Evolutionary conservation across 2,888 invertebrate species (phyloP), one percentile per base, ranked within the genome.

Genomic region (Hypsopygia costalis): DNA sequence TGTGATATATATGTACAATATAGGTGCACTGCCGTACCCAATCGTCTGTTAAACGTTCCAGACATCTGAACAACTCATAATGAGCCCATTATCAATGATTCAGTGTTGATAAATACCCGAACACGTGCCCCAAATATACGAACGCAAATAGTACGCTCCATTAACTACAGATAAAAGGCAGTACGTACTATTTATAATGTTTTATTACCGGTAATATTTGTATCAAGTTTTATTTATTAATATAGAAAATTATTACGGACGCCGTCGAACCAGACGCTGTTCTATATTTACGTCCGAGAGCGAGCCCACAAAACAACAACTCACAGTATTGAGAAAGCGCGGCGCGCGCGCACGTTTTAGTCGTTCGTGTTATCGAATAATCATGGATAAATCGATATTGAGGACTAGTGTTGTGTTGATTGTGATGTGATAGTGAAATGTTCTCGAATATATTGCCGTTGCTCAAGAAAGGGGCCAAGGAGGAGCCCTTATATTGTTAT

Each of bases 401-500:
- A 16, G 4, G 16, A 16, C 16, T 3, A 44, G 53, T 55, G 50
- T 46, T 47, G 47, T 55, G 54, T 3, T 16, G 16, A 51, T 40
- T 49, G 56, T 59, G 51, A 52, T 55, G 61, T 59, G 53, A 47
- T 43, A 40, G 37, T 32, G 47, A 52, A 55, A 91, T 91, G 91
- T 91, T 91, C 58, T 81, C 90, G 36, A 89, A 89, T 51, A 90
- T 91, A 68, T 65, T 91, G 50, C 81, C 89, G 27, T 79, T 82
- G 50, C 66, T 91, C 50, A 83, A 91, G 51, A 80, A 79, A 54
- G 66, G 70, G 40, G 69, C 72, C 33, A 87, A 90, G 55, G 88
- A 89, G 28, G 90, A 87, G 55, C 89, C 90, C 59, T 65, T 89
- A 29, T 81, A 90, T 44, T 89, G 87, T 62, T 83, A 88, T 52